Evolutionary conservation across 2,113 vertebrate species (phyloP).

Genomic region (Tauraco erythrolophus): DNA sequence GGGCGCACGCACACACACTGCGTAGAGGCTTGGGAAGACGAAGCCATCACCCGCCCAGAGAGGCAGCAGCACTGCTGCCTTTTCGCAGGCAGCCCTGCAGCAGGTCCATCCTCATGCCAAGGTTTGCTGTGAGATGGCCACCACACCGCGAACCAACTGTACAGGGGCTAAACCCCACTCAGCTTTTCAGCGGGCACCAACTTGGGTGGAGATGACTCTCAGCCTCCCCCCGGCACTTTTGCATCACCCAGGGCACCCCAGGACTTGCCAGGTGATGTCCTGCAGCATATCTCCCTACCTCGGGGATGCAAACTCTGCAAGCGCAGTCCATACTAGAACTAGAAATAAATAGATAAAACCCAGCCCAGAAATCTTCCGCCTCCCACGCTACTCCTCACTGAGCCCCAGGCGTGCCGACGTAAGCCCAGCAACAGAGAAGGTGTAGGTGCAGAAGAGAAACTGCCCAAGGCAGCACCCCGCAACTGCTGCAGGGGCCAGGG

Average conservation of each 20-base stretch:
- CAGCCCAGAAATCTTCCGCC: background rate
- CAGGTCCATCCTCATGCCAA: fast-evolving
- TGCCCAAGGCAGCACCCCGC: background rate
- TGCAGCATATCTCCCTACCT: background rate
- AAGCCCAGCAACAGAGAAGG: background rate
- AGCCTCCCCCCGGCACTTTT: background rate
- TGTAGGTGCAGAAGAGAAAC: fast-evolving
- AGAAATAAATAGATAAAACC: background rate
- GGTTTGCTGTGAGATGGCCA: background rate
- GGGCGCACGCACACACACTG: fast-evolving
- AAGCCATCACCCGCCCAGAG: fast-evolving
- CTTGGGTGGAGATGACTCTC: background rate
- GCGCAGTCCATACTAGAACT: background rate
- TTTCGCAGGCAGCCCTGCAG: background rate
- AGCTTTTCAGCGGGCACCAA: background rate
- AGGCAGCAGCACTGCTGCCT: background rate
- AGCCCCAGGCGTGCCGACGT: fast-evolving
- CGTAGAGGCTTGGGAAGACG: fast-evolving
- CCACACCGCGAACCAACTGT: fast-evolving
- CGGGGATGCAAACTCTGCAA: fast-evolving
- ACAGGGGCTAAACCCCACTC: background rate
- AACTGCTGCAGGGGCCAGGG: background rate
- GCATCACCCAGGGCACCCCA: background rate
- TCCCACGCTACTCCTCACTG: background rate
- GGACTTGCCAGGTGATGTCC: fast-evolving